phyloP scores from a whole-genome alignment of 2,113 vertebrate genomes.

The Sceloporus undulatus region DNA sequence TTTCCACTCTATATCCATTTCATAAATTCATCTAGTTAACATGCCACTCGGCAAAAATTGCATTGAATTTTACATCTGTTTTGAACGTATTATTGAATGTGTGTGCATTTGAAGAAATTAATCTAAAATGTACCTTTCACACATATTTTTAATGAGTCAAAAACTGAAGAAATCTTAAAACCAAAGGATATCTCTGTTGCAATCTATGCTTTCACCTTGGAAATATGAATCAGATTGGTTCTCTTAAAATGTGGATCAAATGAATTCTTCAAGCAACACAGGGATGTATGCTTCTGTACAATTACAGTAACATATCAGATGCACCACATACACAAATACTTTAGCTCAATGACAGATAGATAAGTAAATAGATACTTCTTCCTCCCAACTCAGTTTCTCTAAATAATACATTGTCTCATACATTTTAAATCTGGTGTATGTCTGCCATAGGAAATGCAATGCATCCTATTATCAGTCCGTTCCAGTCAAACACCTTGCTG shows the following conservation, averaged over 20 bases:
- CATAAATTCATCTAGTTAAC: not conserved
- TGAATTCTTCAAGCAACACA: not conserved
- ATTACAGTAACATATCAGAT: slow-evolving; percentile 17
- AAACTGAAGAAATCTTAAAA: not conserved
- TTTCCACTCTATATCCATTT: not conserved
- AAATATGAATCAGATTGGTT: not conserved
- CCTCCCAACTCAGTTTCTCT: slow-evolving; percentile 37
- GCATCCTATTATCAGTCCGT: slow-evolving; percentile 47
- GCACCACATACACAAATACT: slow-evolving; percentile 34
- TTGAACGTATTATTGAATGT: not conserved
- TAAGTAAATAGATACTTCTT: not conserved
- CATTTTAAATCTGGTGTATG: slow-evolving; percentile 61
- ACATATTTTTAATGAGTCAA: not conserved
- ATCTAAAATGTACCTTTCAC: not conserved
- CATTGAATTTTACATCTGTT: not conserved
- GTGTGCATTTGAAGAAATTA: not conserved
- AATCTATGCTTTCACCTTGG: not conserved
- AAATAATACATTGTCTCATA: slow-evolving; percentile 59
- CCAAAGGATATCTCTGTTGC: not conserved
- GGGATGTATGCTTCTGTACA: not conserved
- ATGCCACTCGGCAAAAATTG: not conserved
- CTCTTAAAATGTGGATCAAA: not conserved
- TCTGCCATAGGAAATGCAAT: slow-evolving; percentile 54
- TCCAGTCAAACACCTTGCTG: slow-evolving; percentile 55
- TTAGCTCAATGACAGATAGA: slow-evolving; percentile 26